Percentiles rank a stretch among this genome's conserved stretches.
These are phyloP conservation scores for Bucorvus abyssinicus DNA, from an alignment of 2,797 vertebrate species.

Conservation along the genomic window DNA sequence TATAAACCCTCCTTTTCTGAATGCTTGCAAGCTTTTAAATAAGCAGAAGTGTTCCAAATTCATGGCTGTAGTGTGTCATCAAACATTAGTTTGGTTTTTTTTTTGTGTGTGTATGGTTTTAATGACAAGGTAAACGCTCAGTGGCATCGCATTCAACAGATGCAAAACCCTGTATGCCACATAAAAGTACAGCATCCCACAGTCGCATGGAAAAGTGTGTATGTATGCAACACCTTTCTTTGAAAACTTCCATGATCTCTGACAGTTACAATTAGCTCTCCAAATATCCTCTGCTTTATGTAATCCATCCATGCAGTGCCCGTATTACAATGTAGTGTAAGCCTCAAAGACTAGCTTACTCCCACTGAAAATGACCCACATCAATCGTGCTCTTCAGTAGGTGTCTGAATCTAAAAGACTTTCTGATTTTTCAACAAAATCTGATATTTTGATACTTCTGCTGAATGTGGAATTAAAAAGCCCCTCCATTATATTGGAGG, in stretches of 20 bases:
- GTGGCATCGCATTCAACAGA: neutral
- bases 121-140: neutral
- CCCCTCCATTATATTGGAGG: neutral
- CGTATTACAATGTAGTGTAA: accelerated
- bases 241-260: neutral
- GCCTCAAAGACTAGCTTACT: neutral
- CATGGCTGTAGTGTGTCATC: neutral
- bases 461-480: neutral
- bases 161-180: neutral
- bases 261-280: neutral
- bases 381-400: neutral
- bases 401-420: neutral
- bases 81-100: neutral
- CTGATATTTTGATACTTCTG: neutral
- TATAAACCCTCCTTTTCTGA: neutral
- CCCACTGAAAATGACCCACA: neutral
- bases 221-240: neutral
- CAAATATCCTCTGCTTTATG: neutral
- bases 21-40: neutral
- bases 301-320: neutral
- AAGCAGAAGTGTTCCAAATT: neutral
- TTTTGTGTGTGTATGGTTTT: neutral
- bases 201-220: neutral
- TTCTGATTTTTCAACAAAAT: neutral
- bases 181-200: neutral